Conservation (phyloP, 2,888 invertebrate genomes). For the Sipha maydis region DNA sequence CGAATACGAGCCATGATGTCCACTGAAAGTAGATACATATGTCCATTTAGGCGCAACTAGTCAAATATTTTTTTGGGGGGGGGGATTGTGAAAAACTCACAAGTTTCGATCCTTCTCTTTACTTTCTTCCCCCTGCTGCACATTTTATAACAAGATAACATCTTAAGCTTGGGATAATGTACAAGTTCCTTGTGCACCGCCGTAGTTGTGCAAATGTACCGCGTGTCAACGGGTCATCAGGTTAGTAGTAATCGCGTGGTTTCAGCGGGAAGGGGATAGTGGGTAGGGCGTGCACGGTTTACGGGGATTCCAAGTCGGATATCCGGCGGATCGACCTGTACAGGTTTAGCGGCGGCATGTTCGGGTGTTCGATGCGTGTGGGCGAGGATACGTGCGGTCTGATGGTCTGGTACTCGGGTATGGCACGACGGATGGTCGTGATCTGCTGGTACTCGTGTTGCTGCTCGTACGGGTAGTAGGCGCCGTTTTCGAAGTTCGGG, state of each 20-base stretch:
- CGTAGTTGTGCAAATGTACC: background rate
- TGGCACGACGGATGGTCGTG: constrained; percentile 69
- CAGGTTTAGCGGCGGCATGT: constrained; percentile 81
- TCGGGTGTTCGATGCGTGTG: constrained; percentile 83
- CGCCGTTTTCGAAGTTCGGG: constrained; percentile 75
- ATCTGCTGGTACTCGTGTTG: constrained; percentile 68
- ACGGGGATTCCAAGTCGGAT: constrained; percentile 63
- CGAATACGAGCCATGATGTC: too few species aligned
- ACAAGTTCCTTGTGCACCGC: too few species aligned
- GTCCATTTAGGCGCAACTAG: too few species aligned
- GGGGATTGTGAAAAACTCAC: too few species aligned
- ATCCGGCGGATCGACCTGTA: constrained; percentile 68
- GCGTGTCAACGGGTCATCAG: background rate
- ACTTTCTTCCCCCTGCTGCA: too few species aligned
- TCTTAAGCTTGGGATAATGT: too few species aligned
- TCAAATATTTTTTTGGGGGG: too few species aligned
- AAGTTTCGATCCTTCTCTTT: too few species aligned
- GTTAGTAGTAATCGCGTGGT: background rate
- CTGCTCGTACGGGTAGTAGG: constrained; percentile 76
- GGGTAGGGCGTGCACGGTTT: background rate
- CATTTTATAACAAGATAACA: too few species aligned
- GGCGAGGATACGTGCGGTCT: constrained; percentile 82
- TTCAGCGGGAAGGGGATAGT: background rate
- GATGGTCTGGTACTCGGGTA: constrained; percentile 60
- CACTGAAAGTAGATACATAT: too few species aligned